phyloP scores from a whole-genome alignment of 2,888 invertebrate species.

The Oscheius myriophilus region DNA sequence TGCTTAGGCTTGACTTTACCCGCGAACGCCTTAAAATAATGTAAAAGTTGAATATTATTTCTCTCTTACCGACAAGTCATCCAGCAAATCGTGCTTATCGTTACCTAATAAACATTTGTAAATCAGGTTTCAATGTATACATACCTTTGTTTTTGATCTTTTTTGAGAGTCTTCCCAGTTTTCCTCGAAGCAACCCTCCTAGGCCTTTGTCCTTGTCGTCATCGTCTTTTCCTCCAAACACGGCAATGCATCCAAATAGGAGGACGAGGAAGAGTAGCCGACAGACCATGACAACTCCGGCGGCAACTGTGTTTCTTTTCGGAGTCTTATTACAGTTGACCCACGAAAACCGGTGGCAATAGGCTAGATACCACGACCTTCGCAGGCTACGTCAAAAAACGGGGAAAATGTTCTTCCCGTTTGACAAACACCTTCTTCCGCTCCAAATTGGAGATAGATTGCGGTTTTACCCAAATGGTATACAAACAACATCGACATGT shows the following conservation, averaged over 20 bases:
- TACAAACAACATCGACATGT: too few relatives aligned
- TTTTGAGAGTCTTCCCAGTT: not conserved
- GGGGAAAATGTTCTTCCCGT: too few relatives aligned
- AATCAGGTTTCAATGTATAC: not conserved
- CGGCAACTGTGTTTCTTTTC: not conserved
- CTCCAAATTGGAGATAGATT: too few relatives aligned
- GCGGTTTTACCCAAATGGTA: too few relatives aligned
- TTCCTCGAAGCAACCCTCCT: not conserved
- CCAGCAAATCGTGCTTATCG: constrained; percentile 16
- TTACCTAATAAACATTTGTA: not conserved
- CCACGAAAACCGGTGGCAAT: constrained; percentile 27
- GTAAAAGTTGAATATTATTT: not conserved
- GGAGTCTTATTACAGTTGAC: constrained; percentile 24
- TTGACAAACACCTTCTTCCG: too few relatives aligned
- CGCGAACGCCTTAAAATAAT: not conserved
- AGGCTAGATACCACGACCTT: too few relatives aligned
- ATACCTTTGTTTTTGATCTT: constrained; percentile 15
- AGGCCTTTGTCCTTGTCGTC: not conserved
- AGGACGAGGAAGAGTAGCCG: constrained; percentile 10
- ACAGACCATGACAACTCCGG: constrained; percentile 14
- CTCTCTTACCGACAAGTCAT: constrained; percentile 6
- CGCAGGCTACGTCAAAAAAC: too few relatives aligned
- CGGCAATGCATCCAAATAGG: not conserved
- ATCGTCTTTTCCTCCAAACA: not conserved
- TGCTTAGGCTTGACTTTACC: not conserved